Conservation (phyloP, 2,888 invertebrate genomes). For the Mystacides longicornis region DNA sequence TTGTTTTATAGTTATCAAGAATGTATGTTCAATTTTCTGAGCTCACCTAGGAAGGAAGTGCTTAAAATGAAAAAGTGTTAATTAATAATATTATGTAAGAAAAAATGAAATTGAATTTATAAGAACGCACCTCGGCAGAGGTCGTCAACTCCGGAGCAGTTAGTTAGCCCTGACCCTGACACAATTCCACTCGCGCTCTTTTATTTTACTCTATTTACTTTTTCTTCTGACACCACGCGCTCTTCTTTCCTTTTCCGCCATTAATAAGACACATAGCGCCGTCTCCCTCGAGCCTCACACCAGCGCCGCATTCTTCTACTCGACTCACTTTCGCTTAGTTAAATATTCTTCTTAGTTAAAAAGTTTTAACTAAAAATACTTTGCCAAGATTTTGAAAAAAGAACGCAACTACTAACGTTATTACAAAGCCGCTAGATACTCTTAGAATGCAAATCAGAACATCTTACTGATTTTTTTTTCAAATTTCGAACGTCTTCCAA, state of each 20-base stretch:
- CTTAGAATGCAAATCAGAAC: too few relatives aligned
- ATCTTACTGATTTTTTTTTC: too few relatives aligned
- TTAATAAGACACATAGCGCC: background rate
- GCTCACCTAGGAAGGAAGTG: background rate
- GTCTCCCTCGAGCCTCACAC: background rate
- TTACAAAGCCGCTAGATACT: conserved; percentile 1
- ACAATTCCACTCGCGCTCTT: conserved; percentile 20
- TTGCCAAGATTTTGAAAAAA: conserved; percentile 17
- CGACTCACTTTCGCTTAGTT: conserved; percentile 24
- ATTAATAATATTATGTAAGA: background rate
- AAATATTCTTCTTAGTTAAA: conserved; percentile 27
- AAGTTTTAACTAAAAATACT: conserved; percentile 26
- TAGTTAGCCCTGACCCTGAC: conserved; percentile 26
- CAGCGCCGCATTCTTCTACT: background rate
- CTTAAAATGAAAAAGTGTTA: background rate
- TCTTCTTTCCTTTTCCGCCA: conserved; percentile 8
- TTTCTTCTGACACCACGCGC: conserved; percentile 15
- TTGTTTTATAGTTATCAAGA: too few relatives aligned
- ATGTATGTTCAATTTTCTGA: background rate
- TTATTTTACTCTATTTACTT: conserved; percentile 22
- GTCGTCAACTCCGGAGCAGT: conserved; percentile 24
- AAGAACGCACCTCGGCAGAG: conserved; percentile 10
- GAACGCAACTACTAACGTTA: conserved; percentile 10
- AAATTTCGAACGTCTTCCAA: too few relatives aligned
- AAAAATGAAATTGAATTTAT: background rate